Percentiles rank a stretch among this genome's conserved stretches.
Evolutionary conservation across 2,888 invertebrate species (phyloP).

Genomic region (Nowickia ferox): DNA sequence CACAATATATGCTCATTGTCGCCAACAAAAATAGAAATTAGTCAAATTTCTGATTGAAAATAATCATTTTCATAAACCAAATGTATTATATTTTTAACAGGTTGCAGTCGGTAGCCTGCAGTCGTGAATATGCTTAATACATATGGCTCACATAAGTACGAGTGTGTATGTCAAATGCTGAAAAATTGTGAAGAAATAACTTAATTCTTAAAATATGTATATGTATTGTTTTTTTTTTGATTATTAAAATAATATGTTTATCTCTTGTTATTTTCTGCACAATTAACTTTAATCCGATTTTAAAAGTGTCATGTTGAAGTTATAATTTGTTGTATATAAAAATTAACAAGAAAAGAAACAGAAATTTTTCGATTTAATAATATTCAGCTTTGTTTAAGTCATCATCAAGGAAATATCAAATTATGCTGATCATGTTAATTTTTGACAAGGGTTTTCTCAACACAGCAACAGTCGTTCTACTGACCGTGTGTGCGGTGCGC

Average conservation of each 20-base stretch:
- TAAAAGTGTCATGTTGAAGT: conserved; percentile 66
- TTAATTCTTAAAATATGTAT: neutral
- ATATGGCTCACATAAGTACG: neutral
- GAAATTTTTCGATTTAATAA: conserved; percentile 41
- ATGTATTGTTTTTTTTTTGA: neutral
- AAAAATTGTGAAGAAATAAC: neutral
- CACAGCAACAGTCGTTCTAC: neutral
- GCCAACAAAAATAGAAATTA: too few species aligned
- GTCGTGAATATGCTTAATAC: too few species aligned
- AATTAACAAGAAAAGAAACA: conserved; percentile 29
- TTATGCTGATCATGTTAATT: conserved; percentile 64
- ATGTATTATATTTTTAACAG: too few species aligned
- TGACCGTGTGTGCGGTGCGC: conserved; percentile 3
- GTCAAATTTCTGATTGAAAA: too few species aligned
- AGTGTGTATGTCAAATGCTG: neutral
- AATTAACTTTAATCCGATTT: conserved; percentile 50
- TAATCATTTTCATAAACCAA: too few species aligned
- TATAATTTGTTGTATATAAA: conserved; percentile 66
- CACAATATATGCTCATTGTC: too few species aligned
- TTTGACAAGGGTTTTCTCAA: conserved; percentile 67
- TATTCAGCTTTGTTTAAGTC: conserved; percentile 34
- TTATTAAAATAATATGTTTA: conserved; percentile 5
- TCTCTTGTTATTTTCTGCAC: conserved; percentile 30
- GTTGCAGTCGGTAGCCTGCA: too few species aligned
- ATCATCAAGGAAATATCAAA: conserved; percentile 65